Percentiles rank a stretch among this genome's conserved stretches.
Evolutionary conservation across 2,797 vertebrate species (phyloP).

Genomic region (Monodelphis domestica): DNA sequence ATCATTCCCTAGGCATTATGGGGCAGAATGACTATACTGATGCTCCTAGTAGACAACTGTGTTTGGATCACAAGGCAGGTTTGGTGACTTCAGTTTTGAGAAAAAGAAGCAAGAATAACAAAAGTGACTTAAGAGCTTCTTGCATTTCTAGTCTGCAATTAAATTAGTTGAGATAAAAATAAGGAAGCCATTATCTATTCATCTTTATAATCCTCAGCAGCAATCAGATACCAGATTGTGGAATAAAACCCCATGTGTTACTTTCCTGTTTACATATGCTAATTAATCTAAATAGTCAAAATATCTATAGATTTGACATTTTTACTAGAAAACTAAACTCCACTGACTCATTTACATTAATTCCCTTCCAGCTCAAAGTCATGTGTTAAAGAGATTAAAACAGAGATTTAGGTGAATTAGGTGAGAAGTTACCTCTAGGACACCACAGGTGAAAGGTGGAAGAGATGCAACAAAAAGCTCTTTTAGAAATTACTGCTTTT

Average conservation of each 20-base stretch:
- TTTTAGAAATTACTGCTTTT: not conserved
- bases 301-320: not conserved
- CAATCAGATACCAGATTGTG: not conserved
- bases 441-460: not conserved
- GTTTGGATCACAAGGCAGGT: not conserved
- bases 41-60: conserved; percentile 15
- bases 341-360: conserved; percentile 16
- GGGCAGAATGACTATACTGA: conserved; percentile 17
- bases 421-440: not conserved
- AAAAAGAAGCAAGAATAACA: conserved; percentile 18
- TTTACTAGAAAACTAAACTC: conserved; percentile 10
- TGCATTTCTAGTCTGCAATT: not conserved
- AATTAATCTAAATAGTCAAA: conserved; percentile 9
- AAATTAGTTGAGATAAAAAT: not conserved
- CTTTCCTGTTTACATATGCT: conserved; percentile 12
- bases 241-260: not conserved
- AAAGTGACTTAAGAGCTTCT: conserved; percentile 15
- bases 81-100: conserved; percentile 38
- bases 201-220: not conserved
- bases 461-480: not conserved
- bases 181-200: not conserved
- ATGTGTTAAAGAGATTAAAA: not conserved
- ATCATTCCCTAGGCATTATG: conserved; percentile 12
- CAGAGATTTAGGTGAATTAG: not conserved
- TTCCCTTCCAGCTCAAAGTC: not conserved